Conservation (phyloP, 1,140 invertebrate genomes). For the Berghia stephanieae region DNA sequence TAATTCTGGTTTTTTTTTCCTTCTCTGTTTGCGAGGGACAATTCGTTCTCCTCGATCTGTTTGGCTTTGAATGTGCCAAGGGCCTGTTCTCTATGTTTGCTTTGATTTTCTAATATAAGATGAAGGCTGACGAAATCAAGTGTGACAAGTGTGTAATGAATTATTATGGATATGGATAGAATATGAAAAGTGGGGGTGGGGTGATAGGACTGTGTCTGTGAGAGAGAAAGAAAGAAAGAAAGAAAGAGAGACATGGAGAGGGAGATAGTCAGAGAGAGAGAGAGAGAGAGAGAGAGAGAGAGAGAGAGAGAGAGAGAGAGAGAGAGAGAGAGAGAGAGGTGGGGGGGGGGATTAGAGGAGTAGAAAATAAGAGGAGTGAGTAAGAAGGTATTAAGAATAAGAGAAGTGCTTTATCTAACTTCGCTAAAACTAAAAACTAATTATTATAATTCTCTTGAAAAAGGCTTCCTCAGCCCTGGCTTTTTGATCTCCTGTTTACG, state of each 20-base stretch:
- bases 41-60: no score
- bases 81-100: not conserved
- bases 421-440: no score
- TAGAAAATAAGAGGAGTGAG: not conserved
- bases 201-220: not conserved
- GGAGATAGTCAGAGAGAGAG: conserved; percentile 7
- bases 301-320: not conserved
- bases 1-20: no score
- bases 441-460: no score
- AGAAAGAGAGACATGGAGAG: conserved; percentile 11
- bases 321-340: conserved; percentile 6
- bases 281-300: not conserved
- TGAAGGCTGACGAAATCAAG: not conserved
- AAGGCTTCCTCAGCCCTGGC: no score
- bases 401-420: no score
- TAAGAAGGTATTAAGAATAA: not conserved
- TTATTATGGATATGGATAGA: not conserved
- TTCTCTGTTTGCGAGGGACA: no score
- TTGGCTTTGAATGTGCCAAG: no score
- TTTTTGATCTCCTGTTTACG: no score
- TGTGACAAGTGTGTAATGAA: not conserved
- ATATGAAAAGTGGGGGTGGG: not conserved
- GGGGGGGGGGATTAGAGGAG: not conserved
- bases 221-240: conserved; percentile 1
- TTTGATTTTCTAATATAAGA: not conserved